Evolutionary conservation across 1,140 invertebrate genomes (phyloP), one percentile per base, ranked within the genome.

Genomic region (Phocides pigmalion): DNA sequence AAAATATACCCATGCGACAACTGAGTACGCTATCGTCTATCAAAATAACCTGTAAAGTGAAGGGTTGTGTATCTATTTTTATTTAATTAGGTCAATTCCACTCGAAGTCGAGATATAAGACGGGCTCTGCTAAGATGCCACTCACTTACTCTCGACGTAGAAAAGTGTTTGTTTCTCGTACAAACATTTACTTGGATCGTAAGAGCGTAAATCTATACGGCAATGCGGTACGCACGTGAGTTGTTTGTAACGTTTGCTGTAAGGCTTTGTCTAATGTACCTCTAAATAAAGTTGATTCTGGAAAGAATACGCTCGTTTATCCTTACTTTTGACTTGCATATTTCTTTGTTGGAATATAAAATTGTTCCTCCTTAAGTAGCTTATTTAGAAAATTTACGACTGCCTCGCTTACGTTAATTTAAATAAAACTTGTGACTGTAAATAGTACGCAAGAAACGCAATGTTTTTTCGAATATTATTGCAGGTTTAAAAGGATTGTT

Each of bases 61-160:
- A 62, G 51, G 35, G 44, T 61, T 61, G 25, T 56, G 54, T 50
- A 39, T 49, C 58, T 50, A 62, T 62, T 49, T 62, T 62, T 62
- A 37, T 62, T 49, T 62, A 62, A 62, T 62, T 62, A 62, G 58
- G 58, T 62, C 58, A 62, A 62, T 62, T 59, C 44, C 42, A 39
- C 58, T 62, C 32, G 20, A 62, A 62, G 58, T 62, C 58, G 46
- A 62, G 58, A 62, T 62, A 50, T 50, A 37, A 50, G 28, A 37
- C 46, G 17, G 44, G 32, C 42, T 61, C 28, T 14, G 46, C 32
- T 62, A 37, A 62, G 58, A 62, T 62, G 58, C 58, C 58, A 62
- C 58, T 62, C 58, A 50, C 58, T 50, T 50, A 62, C 58, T 50
- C 58, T 62, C 58, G 58, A 61, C 56, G 56, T 39, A 50, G 32